phyloP scores from a whole-genome alignment of 2,888 invertebrate genomes.

The Agapetus fuscipes region DNA sequence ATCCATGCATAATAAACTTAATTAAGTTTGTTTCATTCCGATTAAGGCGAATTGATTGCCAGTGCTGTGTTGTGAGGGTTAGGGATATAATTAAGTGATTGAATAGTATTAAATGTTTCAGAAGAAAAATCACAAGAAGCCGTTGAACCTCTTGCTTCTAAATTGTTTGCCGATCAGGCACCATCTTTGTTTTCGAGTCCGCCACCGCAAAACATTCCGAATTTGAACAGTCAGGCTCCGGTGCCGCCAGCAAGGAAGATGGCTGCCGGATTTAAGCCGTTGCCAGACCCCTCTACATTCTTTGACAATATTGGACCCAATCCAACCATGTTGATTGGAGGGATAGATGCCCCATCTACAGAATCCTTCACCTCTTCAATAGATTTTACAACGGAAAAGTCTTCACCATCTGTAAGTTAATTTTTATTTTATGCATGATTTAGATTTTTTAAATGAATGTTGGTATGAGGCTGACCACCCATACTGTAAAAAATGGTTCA shows the following conservation, averaged over 20 bases:
- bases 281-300: slow-evolving; percentile 43
- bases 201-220: neutral
- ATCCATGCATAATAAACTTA: no score
- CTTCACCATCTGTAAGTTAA: slow-evolving; percentile 25
- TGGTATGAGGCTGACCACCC: no score
- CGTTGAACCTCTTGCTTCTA: slow-evolving; percentile 27
- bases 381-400: slow-evolving; percentile 14
- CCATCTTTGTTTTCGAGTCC: slow-evolving; percentile 1
- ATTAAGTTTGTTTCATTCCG: no score
- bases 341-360: slow-evolving; percentile 7
- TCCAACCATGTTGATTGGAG: slow-evolving; percentile 28
- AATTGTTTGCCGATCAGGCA: slow-evolving; percentile 23
- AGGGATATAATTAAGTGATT: no score
- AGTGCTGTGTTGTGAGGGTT: no score
- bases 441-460: no score
- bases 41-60: no score
- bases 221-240: neutral
- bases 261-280: slow-evolving; percentile 22
- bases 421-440: no score
- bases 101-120: neutral
- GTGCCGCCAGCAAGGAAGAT: slow-evolving; percentile 6
- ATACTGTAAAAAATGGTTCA: no score
- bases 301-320: slow-evolving; percentile 40
- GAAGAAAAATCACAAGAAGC: no score
- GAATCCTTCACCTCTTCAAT: slow-evolving; percentile 12